These are phyloP conservation scores for Periphyllus acericola DNA, from an alignment of 2,888 invertebrate species.

Conservation along the genomic window DNA sequence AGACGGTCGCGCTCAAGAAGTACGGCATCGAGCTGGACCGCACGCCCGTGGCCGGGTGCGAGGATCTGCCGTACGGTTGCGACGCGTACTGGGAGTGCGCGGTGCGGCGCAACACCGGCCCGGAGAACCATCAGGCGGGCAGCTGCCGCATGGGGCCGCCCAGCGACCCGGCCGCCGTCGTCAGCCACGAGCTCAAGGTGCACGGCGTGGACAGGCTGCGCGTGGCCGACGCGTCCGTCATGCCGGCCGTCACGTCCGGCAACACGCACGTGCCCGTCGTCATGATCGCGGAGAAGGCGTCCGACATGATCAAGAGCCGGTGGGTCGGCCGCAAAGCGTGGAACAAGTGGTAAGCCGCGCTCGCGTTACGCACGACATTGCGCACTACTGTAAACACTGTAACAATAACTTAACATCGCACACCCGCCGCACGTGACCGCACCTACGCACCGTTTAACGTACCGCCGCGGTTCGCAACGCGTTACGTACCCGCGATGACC, in stretches of 20 bases:
- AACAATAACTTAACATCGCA: no score
- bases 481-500: no score
- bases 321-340: conserved; percentile 67
- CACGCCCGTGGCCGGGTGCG: conserved; percentile 80
- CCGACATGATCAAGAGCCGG: conserved; percentile 70
- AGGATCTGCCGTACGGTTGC: conserved; percentile 77
- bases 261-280: conserved; percentile 72
- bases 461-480: no score
- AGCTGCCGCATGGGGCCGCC: conserved; percentile 74
- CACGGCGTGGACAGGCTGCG: conserved; percentile 69
- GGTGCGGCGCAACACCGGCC: conserved; percentile 72
- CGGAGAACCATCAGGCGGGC: conserved; percentile 76
- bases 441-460: no score
- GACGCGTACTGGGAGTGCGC: conserved; percentile 75
- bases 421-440: no score
- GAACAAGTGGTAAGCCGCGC: conserved; percentile 64
- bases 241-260: conserved; percentile 71
- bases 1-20: conserved; percentile 73
- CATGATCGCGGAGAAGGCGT: conserved; percentile 73
- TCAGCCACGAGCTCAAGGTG: conserved; percentile 70
- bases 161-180: conserved; percentile 72
- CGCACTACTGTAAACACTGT: no score
- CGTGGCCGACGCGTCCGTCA: conserved; percentile 72
- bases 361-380: neutral
- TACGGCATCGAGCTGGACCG: conserved; percentile 82